Evolutionary conservation across 2,797 vertebrate species (phyloP).

Genomic region (Brachymystax lenok): DNA sequence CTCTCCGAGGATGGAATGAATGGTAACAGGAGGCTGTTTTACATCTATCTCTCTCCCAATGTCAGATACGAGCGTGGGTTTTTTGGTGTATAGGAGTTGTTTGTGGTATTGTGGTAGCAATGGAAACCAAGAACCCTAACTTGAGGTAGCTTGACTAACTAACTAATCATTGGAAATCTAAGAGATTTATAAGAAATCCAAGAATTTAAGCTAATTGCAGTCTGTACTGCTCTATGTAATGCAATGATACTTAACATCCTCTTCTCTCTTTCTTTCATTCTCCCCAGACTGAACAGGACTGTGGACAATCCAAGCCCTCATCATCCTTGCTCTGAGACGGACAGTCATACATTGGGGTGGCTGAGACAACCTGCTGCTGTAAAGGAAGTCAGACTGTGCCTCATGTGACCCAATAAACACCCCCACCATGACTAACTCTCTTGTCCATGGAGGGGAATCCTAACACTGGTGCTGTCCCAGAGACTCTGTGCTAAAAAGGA

Average conservation of each 20-base stretch:
- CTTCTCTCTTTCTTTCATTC: slow-evolving; percentile 1
- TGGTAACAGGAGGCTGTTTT: not conserved
- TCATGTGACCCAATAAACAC: not conserved
- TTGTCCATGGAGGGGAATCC: slow-evolving; percentile 43
- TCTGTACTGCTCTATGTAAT: not conserved
- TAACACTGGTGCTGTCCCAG: slow-evolving; percentile 48
- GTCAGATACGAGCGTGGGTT: not conserved
- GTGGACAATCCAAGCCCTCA: not conserved
- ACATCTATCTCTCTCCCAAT: not conserved
- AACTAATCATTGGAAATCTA: not conserved
- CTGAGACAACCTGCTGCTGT: slow-evolving; percentile 45
- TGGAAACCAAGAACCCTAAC: not conserved
- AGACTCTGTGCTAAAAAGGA: slow-evolving; percentile 23
- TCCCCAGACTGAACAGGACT: slow-evolving; percentile 41
- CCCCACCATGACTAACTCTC: slow-evolving; percentile 25
- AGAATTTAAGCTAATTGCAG: not conserved
- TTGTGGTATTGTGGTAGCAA: not conserved
- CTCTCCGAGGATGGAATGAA: not conserved
- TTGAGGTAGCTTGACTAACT: not conserved
- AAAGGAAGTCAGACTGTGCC: slow-evolving; percentile 14
- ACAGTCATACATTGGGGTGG: slow-evolving; percentile 23
- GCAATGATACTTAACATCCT: not conserved
- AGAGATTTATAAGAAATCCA: not conserved
- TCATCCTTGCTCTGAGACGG: slow-evolving; percentile 18
- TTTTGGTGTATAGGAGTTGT: not conserved